These are phyloP conservation scores for Tinamus guttatus DNA, from an alignment of 2,113 vertebrate species.

Conservation along the genomic window DNA sequence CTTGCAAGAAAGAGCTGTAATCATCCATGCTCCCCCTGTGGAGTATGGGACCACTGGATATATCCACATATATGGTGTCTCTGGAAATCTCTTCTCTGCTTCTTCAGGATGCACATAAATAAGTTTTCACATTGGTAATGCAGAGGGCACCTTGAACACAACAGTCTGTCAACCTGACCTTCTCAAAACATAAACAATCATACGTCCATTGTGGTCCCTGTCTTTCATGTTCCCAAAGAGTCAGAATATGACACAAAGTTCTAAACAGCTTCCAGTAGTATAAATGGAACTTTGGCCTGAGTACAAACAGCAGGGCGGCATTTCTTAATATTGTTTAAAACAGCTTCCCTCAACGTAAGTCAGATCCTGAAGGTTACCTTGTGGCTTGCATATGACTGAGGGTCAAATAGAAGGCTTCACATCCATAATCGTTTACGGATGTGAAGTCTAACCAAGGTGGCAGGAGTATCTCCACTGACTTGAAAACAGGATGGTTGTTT, in stretches of 20 bases:
- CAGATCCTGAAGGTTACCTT: not conserved
- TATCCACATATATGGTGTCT: not conserved
- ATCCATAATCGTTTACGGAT: not conserved
- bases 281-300: not conserved
- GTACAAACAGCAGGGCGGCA: not conserved
- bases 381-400: not conserved
- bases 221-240: not conserved
- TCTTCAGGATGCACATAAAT: not conserved
- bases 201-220: not conserved
- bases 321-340: not conserved
- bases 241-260: not conserved
- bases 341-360: not conserved
- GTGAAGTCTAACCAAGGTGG: not conserved
- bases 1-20: not conserved
- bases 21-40: not conserved
- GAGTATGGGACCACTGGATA: not conserved
- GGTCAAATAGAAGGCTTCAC: not conserved
- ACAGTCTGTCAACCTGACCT: not conserved
- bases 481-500: not conserved
- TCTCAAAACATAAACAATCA: not conserved
- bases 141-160: too few species aligned
- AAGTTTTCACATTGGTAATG: rapidly evolving
- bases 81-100: not conserved
- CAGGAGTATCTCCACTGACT: not conserved
- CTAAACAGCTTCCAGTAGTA: not conserved